These are phyloP conservation scores for Hirundichthys speculiger DNA, from an alignment of 2,113 vertebrate species.

Conservation along the genomic window DNA sequence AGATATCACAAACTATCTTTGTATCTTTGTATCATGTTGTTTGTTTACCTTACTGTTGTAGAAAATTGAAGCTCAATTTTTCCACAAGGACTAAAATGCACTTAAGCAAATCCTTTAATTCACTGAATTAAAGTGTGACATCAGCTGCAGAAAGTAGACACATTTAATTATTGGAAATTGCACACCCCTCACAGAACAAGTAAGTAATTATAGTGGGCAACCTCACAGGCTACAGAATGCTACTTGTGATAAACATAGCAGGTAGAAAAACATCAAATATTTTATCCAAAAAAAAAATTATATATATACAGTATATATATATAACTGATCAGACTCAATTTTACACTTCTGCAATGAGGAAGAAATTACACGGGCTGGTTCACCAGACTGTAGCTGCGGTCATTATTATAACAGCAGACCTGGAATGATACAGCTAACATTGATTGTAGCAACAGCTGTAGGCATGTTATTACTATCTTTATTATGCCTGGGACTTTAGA, in stretches of 20 bases:
- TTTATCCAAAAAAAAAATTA: too few relatives aligned
- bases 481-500: neutral
- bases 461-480: neutral
- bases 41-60: conserved; percentile 24
- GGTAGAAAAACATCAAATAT: neutral
- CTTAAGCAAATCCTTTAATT: conserved; percentile 42
- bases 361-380: neutral
- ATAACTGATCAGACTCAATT: neutral
- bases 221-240: conserved; percentile 28
- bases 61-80: conserved; percentile 25
- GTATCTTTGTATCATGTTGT: conserved; percentile 2
- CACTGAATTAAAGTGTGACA: conserved; percentile 36
- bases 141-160: conserved; percentile 47
- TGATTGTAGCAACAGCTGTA: neutral
- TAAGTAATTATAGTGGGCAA: conserved; percentile 55
- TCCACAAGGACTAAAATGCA: conserved; percentile 38
- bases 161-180: conserved; percentile 61
- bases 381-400: neutral
- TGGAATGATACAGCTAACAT: conserved; percentile 1
- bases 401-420: neutral
- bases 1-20: conserved; percentile 4
- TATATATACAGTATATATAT: too few relatives aligned
- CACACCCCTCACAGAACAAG: conserved; percentile 29
- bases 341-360: neutral
- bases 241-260: conserved; percentile 11